A percentile compares a stretch with the other conserved stretches of the same genome.
Conservation (phyloP, 2,113 vertebrate species). For the Mormoops blainvillei region DNA sequence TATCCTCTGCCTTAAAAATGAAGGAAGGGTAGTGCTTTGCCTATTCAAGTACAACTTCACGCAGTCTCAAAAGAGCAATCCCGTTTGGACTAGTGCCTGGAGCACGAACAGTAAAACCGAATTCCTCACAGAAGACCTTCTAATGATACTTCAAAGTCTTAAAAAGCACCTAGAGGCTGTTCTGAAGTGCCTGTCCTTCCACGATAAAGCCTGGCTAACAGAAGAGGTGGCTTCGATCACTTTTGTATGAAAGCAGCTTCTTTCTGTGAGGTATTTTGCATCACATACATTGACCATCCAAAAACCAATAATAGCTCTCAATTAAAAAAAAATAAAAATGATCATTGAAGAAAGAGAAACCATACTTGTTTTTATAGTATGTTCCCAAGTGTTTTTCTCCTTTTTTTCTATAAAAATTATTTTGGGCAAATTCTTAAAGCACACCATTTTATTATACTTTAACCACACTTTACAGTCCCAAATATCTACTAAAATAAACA, state of each 20-base stretch:
- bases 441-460: neutral
- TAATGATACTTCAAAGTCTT: constrained; percentile 72
- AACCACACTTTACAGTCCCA: neutral
- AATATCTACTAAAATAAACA: neutral
- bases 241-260: constrained; percentile 39
- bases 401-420: neutral
- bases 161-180: constrained; percentile 49
- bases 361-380: neutral
- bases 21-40: constrained; percentile 41
- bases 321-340: neutral
- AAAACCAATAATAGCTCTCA: neutral
- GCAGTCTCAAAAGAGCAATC: constrained; percentile 54
- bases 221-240: constrained; percentile 56
- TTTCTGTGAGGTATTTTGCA: constrained; percentile 19
- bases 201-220: constrained; percentile 34
- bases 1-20: neutral
- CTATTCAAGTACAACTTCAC: constrained; percentile 58
- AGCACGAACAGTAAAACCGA: constrained; percentile 69
- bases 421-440: neutral
- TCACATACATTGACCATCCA: neutral
- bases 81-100: constrained; percentile 62
- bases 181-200: neutral
- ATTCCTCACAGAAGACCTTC: constrained; percentile 7
- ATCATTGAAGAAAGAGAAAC: neutral
- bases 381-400: neutral